Base-by-base conservation (phyloP, 2,888 invertebrate species). In the Doris montereyensis region DNA sequence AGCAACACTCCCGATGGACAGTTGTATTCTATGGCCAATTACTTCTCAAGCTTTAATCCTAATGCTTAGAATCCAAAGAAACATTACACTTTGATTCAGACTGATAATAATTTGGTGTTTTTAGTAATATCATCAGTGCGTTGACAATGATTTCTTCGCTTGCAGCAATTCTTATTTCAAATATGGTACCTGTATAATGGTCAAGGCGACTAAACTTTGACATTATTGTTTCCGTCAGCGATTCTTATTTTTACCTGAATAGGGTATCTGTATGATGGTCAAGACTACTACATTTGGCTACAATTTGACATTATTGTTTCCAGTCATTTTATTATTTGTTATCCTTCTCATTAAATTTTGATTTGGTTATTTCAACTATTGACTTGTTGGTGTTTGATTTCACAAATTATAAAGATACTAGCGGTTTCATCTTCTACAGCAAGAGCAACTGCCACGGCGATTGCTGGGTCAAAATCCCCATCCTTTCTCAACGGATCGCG, bases 281-380 rank as follows among this genome's bases (percentile, higher is more conserved):
- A n/a, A n/a, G n/a, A n/a, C n/a, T n/a, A n/a, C n/a, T n/a, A n/a
- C n/a, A n/a, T n/a, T n/a, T n/a, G n/a, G n/a, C n/a, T n/a, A n/a
- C n/a, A n/a, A n/a, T n/a, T n/a, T n/a, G n/a, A n/a, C 70, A 70
- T 70, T 70, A 70, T 70, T 70, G 70, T 70, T 34, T 70, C 35
- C 0, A 24, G 70, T 70, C 26, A 70, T 70, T 70, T 70, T 30
- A 70, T 70, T 70, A 24, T 24, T 70, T 70, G 70, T 70, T 70
- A 1, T 34, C 34, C 32, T 70, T 70, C 34, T 70, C 13, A 70
- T 70, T 70, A 70, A 70, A 70, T 34, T 24, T 70, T 2, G 30
- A 34, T 70, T 70, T 70, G 70, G 70, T 70, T 28, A 70, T 70
- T 70, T 70, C 34, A 70, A 70, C 70, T 3, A 70, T 70, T 70